Base-by-base conservation (phyloP, 2,888 invertebrate species). In the Eupithecia centaureata region DNA sequence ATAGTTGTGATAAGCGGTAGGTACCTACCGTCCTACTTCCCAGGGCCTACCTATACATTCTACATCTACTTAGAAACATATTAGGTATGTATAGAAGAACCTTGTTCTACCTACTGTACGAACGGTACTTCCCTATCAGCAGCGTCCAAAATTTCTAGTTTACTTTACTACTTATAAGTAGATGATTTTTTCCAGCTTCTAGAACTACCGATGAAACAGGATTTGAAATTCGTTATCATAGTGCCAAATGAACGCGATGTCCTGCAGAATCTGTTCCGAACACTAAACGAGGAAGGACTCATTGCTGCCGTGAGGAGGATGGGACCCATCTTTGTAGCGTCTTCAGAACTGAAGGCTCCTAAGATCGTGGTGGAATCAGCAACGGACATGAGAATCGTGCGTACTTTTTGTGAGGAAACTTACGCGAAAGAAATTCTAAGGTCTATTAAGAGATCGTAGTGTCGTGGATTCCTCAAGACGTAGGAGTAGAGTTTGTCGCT, bases 221-320 rank as follows among this genome's bases (percentile, higher is more conserved):
- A 76, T n/a, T 76, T 79, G 57, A 77, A 78, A 67, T 32, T 83
- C 12, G 67, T 80, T 4, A 61, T 83, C 8, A 32, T 81, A 15
- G 68, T 79, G 5, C 83, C 82, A 1, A 81, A 81, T 51, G 79
- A 81, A 52, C 57, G 47, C 0, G 78, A 79, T n/a, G 42, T 72
- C 2, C 30, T 74, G 7, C 65, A 72, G 15, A 61, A 38, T 1
- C 38, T 77, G 61, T 77, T 76, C 51, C 12, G 42, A 1, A 73
- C 54, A n/a, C 52, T 77, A 33, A 62, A 63, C 5, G 38, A 51
- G 7, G 67, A 72, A 18, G 76, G 77, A 2, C 47, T 76, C 32
- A 32, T 56, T 3, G 70, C 75, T 12, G 73, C 77, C 1, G 32
- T 77, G 10, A 68, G 30, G 42, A 71, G 72, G 35, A 66, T 77